Percentiles rank a stretch among this genome's conserved stretches.
Evolutionary conservation across 2,113 vertebrate species (phyloP).

Genomic region (Trematomus loennbergii): DNA sequence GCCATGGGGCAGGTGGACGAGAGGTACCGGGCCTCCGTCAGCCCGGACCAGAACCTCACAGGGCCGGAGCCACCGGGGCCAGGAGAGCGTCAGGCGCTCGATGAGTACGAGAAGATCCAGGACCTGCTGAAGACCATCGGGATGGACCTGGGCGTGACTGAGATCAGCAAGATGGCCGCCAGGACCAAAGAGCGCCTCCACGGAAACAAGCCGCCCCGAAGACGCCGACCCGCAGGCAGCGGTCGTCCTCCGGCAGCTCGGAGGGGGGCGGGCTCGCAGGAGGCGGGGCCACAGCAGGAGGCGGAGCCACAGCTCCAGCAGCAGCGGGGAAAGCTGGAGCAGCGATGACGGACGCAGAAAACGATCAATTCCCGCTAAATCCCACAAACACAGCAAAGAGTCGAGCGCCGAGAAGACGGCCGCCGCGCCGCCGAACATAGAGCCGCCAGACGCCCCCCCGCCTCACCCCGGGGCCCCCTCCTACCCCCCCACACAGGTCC

Average conservation of each 20-base stretch:
- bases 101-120: conserved; percentile 91
- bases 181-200: conserved; percentile 96
- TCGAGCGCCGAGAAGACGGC: conserved; percentile 4
- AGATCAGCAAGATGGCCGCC: conserved; percentile 93
- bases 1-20: background rate
- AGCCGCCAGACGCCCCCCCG: background rate
- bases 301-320: conserved; percentile 77
- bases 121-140: conserved; percentile 96
- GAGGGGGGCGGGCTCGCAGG: conserved; percentile 74
- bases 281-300: conserved; percentile 76
- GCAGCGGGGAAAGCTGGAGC: conserved; percentile 80
- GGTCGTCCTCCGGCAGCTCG: conserved; percentile 74
- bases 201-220: conserved; percentile 86
- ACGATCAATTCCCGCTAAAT: conserved; percentile 50
- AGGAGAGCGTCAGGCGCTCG: conserved; percentile 68
- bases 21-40: too few relatives aligned
- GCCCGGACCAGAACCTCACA: conserved; percentile 8
- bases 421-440: background rate
- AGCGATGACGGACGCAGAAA: conserved; percentile 69
- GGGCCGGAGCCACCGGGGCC: conserved; percentile 63
- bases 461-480: conserved; percentile 74
- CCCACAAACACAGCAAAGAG: conserved; percentile 54
- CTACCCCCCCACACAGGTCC: conserved; percentile 85
- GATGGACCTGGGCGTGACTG: conserved; percentile 91
- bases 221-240: conserved; percentile 41